Evolutionary conservation across 1,140 invertebrate species (phyloP).

Genomic region (Trichonephila inaurata): DNA sequence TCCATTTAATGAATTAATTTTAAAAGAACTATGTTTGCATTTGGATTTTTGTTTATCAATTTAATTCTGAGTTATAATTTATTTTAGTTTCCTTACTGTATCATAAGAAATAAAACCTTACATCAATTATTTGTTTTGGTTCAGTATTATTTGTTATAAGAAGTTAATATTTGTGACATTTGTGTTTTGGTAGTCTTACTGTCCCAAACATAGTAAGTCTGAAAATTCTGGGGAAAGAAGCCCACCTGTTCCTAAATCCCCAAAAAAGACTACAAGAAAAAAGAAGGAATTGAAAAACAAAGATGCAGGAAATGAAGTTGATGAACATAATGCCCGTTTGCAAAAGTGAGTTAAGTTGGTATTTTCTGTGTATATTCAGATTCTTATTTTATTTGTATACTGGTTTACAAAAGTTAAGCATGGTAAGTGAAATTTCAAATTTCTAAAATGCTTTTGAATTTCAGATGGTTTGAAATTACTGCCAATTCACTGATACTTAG

Average conservation of each 20-base stretch:
- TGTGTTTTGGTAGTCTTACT: constrained; percentile 88
- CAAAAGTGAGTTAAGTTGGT: constrained; percentile 54
- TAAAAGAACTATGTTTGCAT: too few species aligned
- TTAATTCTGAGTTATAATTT: too few species aligned
- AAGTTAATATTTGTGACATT: constrained; percentile 78
- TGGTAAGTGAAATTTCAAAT: too few species aligned
- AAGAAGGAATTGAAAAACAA: constrained; percentile 52
- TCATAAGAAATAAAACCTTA: not conserved
- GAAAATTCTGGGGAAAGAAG: constrained; percentile 81
- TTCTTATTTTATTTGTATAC: too few species aligned
- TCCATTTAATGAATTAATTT: too few species aligned
- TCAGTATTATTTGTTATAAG: constrained; percentile 26
- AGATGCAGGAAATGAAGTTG: constrained; percentile 50
- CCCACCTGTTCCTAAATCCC: constrained; percentile 4
- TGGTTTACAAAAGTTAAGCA: too few species aligned
- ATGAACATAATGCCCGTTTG: constrained; percentile 72
- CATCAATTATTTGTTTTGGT: not conserved
- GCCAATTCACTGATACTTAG: not conserved
- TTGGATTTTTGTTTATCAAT: too few species aligned
- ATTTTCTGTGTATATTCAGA: too few species aligned
- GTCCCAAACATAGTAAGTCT: constrained; percentile 96
- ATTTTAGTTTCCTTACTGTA: too few species aligned
- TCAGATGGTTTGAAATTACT: not conserved
- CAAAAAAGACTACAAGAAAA: constrained; percentile 39
- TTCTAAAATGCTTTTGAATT: not conserved